phyloP scores from a whole-genome alignment of 30 jellyfish, hydroid and myxozoan species.

The Catostylus mosaicus region DNA sequence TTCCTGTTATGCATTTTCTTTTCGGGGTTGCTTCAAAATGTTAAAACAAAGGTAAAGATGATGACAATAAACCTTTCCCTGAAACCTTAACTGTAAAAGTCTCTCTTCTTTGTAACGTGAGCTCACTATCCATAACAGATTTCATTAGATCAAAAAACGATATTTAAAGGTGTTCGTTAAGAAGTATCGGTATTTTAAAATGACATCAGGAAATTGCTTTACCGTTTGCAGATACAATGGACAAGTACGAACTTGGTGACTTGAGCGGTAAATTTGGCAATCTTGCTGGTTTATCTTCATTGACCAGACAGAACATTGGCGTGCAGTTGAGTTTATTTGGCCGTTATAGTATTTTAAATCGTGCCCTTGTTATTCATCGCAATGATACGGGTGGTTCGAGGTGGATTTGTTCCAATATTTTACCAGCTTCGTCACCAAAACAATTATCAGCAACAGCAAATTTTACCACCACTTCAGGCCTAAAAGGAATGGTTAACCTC shows the following conservation, averaged over 20 bases:
- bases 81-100: too few species aligned
- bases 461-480: constrained; percentile 53
- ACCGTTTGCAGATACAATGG: constrained; percentile 67
- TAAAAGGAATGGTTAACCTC: constrained; percentile 61
- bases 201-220: too few species aligned
- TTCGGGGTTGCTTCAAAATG: too few species aligned
- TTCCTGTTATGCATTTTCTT: too few species aligned
- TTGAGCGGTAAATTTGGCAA: constrained; percentile 90
- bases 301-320: constrained; percentile 33
- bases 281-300: constrained; percentile 37
- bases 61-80: too few species aligned
- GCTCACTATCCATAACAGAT: too few species aligned
- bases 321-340: constrained; percentile 80
- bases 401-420: constrained; percentile 80
- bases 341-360: constrained; percentile 65
- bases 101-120: too few species aligned
- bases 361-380: constrained; percentile 80
- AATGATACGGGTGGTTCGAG: constrained; percentile 74
- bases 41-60: too few species aligned
- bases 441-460: constrained; percentile 66
- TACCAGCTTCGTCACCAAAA: constrained; percentile 51
- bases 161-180: too few species aligned
- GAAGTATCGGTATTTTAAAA: too few species aligned
- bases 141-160: too few species aligned
- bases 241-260: constrained; percentile 94